Evolutionary conservation across 2,888 invertebrate species (phyloP).

Genomic region (Pinctada fucata): DNA sequence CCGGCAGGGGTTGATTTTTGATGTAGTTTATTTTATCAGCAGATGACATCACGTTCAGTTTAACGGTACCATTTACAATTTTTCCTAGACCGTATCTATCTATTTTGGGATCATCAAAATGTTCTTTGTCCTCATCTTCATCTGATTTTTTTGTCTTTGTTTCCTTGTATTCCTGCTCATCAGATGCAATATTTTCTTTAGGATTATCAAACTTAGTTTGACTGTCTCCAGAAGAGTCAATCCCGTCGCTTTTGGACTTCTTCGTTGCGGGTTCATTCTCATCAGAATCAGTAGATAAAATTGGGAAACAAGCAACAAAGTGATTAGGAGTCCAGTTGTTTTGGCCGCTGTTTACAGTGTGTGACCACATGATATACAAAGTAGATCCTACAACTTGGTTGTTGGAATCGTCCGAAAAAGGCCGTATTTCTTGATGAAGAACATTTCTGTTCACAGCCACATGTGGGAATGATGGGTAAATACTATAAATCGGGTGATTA

Average conservation of each 20-base stretch:
- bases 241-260: neutral
- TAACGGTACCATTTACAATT: neutral
- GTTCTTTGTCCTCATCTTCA: neutral
- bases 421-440: conserved; percentile 18
- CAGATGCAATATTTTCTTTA: neutral
- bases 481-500: conserved; percentile 12
- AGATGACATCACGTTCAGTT: neutral
- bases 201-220: neutral
- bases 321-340: conserved; percentile 14
- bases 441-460: conserved; percentile 15
- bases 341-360: conserved; percentile 7
- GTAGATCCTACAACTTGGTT: neutral
- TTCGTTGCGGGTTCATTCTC: neutral
- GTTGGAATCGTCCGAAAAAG: neutral
- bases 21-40: conserved; percentile 5
- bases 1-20: neutral
- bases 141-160: neutral
- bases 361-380: conserved; percentile 21
- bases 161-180: neutral
- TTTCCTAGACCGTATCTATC: conserved; percentile 7
- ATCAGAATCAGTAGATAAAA: conserved; percentile 18
- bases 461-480: conserved; percentile 16
- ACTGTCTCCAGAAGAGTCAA: neutral
- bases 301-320: conserved; percentile 11
- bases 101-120: neutral